These are phyloP conservation scores for Danio kyathit DNA, from an alignment of 2,797 vertebrate species.

Conservation along the genomic window DNA sequence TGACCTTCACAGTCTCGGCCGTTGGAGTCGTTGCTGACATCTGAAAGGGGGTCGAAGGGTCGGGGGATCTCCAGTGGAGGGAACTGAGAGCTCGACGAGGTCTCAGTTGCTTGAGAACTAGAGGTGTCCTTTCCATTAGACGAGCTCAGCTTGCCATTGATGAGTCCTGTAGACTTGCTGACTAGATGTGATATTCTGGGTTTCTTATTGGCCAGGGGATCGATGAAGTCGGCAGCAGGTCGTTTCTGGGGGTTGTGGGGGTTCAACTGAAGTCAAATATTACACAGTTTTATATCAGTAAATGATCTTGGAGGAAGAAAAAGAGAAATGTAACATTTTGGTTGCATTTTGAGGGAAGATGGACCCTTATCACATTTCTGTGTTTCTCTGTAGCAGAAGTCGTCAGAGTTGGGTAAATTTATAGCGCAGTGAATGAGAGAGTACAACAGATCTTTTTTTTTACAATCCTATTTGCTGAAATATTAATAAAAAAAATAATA, in stretches of 20 bases:
- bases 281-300: not conserved
- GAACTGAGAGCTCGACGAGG: constrained; percentile 78
- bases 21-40: constrained; percentile 92
- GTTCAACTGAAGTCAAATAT: not conserved
- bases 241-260: constrained; percentile 84
- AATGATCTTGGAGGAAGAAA: not conserved
- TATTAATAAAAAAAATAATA: too few species aligned
- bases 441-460: too few species aligned
- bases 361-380: too few species aligned
- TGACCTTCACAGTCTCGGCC: constrained; percentile 86
- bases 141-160: constrained; percentile 87
- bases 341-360: too few species aligned
- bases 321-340: not conserved
- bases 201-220: constrained; percentile 92
- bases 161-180: constrained; percentile 81
- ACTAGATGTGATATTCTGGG: constrained; percentile 91
- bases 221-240: constrained; percentile 88
- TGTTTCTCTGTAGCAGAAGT: too few species aligned
- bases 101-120: constrained; percentile 63
- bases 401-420: too few species aligned
- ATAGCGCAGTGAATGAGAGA: too few species aligned
- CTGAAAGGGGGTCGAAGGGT: constrained; percentile 87
- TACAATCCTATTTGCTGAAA: too few species aligned
- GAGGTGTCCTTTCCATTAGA: constrained; percentile 83
- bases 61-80: constrained; percentile 83